phyloP scores from a whole-genome alignment of 2,113 vertebrate genomes.

The Callorhinus ursinus region DNA sequence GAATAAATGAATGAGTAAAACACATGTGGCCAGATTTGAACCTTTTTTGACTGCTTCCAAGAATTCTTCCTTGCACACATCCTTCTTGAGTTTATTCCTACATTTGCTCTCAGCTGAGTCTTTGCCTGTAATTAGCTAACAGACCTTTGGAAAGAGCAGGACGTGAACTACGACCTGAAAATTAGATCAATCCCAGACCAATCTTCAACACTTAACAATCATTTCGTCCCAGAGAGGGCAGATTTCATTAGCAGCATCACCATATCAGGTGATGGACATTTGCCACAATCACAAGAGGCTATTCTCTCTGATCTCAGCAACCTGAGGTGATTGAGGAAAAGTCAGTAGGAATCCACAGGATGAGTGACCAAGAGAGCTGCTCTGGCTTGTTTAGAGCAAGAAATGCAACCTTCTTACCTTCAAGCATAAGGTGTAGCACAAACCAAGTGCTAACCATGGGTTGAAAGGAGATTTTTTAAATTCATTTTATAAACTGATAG shows the following conservation, averaged over 20 bases:
- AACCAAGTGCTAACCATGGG: not conserved
- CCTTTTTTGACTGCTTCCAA: not conserved
- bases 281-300: not conserved
- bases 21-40: not conserved
- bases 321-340: not conserved
- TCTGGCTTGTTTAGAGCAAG: not conserved
- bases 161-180: not conserved
- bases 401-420: not conserved
- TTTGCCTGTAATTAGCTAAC: not conserved
- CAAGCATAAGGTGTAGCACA: not conserved
- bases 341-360: not conserved
- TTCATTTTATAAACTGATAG: not conserved
- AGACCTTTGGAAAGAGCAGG: not conserved
- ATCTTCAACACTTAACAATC: not conserved
- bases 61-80: not conserved
- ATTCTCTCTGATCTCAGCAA: not conserved
- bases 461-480: not conserved
- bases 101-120: not conserved
- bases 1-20: not conserved
- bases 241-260: not conserved
- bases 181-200: not conserved
- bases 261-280: not conserved
- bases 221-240: not conserved
- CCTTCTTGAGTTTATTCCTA: not conserved
- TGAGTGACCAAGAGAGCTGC: not conserved